Evolutionary conservation across 2,113 vertebrate genomes (phyloP).

Genomic region (Charina bottae): DNA sequence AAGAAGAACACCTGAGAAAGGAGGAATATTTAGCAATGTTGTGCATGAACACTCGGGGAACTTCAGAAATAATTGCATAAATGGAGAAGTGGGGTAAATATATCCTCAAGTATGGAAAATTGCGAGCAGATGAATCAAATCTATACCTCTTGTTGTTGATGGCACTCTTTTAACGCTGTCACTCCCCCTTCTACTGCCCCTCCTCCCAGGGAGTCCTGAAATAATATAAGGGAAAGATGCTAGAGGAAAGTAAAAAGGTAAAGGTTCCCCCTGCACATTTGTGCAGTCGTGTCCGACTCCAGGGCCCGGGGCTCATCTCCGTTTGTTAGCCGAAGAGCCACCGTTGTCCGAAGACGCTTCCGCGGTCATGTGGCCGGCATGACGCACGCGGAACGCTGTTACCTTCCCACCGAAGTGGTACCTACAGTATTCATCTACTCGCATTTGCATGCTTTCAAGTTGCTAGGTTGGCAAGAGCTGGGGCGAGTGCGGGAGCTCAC

Average conservation of each 20-base stretch:
- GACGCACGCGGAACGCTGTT: too few species aligned
- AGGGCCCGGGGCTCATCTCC: too few species aligned
- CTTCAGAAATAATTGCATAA: background rate
- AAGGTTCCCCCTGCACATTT: too few species aligned
- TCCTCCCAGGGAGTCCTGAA: background rate
- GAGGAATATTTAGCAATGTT: background rate
- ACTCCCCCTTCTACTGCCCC: background rate
- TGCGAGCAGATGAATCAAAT: background rate
- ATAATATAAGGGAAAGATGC: background rate
- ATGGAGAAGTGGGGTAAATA: background rate
- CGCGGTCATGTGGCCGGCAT: too few species aligned
- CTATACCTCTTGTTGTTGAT: background rate
- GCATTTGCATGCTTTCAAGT: too few species aligned
- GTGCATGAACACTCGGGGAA: background rate
- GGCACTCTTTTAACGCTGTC: background rate
- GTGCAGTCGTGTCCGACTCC: too few species aligned
- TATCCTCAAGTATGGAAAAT: background rate
- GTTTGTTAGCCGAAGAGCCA: too few species aligned
- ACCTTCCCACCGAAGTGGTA: too few species aligned
- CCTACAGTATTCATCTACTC: too few species aligned
- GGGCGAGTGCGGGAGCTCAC: too few species aligned
- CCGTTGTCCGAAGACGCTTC: too few species aligned
- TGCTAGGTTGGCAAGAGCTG: too few species aligned
- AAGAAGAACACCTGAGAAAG: background rate
- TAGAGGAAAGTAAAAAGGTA: background rate